Evolutionary conservation across 2,888 invertebrate genomes (phyloP), one percentile per base, ranked within the genome.

Genomic region (Cephus rjabovi): DNA sequence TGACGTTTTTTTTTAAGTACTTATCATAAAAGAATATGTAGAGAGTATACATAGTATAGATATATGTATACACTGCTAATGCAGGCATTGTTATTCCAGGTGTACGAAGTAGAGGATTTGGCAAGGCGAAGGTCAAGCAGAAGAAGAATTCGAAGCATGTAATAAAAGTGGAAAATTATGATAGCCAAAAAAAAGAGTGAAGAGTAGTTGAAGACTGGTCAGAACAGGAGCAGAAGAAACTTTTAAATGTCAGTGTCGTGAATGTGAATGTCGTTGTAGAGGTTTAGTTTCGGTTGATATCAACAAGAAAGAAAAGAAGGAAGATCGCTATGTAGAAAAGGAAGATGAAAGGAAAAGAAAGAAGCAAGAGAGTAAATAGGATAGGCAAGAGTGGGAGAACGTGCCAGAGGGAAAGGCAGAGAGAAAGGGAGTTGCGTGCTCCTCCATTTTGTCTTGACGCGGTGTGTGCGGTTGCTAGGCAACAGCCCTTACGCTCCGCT

Each of bases 401-500:
- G 73, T 12, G 40, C 73, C 68, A 56, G 69, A 12, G 69, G 68
- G 69, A 77, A 80, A 81, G 83, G 86, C 83, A 77, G 80, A 74
- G 79, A 79, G 79, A 75, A 75, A 79, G 86, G 87, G 86, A 84
- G 87, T 81, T 81, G 82, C 79, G 82, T 79, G 76, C 79, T 89
- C 90, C 91, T 90, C 91, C 91, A 91, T 91, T 91, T 91, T 91
- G 91, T 91, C 91, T 91, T 90, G 89, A 88, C 91, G 88, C 88
- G 87, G 90, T 87, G 89, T 88, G 89, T 88, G 89, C 88, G 89
- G 91, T 91, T 91, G 91, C 91, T 88, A 90, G 89, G 91, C 91
- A 91, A 91, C 91, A 90, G 91, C 90, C 91, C 91, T 91, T 91
- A 91, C 90, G 90, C 91, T 91, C 91, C 88, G 88, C 89, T 91